These are phyloP conservation scores for Hormiphora californensis DNA, from an alignment of 37 sponge, comb jelly and placozoan genomes.

Conservation along the genomic window DNA sequence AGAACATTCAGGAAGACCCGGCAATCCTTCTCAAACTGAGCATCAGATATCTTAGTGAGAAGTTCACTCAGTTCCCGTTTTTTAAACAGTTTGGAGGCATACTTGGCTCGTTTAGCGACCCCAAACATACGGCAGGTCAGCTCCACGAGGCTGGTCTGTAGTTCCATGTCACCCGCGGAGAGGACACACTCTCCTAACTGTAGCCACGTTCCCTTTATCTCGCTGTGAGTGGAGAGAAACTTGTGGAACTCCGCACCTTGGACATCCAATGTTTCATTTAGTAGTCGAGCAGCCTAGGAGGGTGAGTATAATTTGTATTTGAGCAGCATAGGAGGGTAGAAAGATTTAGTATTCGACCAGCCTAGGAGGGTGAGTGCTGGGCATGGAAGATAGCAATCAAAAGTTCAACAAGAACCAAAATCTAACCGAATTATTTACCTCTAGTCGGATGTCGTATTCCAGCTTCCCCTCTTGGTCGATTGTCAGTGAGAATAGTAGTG, in stretches of 20 bases:
- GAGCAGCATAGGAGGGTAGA: no score
- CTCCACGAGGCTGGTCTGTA: neutral
- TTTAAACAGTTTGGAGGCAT: neutral
- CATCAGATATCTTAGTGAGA: neutral
- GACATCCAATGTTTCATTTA: neutral
- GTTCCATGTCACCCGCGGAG: constrained; percentile 1
- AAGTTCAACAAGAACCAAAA: neutral
- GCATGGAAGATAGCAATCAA: neutral
- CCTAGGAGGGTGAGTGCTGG: neutral
- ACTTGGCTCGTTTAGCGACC: neutral
- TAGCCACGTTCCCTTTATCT: neutral
- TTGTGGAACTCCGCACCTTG: neutral
- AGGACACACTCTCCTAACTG: neutral
- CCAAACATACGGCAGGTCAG: neutral
- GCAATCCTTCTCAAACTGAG: neutral
- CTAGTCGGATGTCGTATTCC: neutral
- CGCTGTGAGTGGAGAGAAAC: neutral
- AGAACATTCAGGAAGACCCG: constrained; percentile 11
- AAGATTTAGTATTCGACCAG: neutral
- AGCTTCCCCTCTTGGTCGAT: neutral
- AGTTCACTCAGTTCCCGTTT: neutral
- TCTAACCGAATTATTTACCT: neutral
- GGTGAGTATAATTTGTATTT: no score
- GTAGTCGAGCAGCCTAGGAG: neutral
- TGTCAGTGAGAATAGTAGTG: constrained; percentile 12